Percentiles rank a stretch among this genome's conserved stretches.
These are phyloP conservation scores for Mamestra configurata DNA, from an alignment of 1,140 invertebrate genomes.

Conservation along the genomic window DNA sequence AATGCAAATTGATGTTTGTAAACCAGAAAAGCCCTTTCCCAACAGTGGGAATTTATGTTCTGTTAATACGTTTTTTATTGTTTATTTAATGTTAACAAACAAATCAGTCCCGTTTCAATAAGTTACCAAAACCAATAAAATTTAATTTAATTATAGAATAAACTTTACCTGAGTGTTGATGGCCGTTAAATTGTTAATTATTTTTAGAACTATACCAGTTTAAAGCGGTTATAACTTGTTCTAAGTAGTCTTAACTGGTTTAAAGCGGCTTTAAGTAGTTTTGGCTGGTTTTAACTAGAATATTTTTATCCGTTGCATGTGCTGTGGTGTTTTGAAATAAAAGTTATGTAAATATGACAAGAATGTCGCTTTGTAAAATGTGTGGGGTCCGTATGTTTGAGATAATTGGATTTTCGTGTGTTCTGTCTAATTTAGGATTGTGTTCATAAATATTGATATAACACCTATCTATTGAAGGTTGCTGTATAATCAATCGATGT, in stretches of 20 bases:
- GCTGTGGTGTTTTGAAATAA: conserved; percentile 4
- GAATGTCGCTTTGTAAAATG: conserved; percentile 13
- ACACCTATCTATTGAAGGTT: background rate
- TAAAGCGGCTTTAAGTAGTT: background rate
- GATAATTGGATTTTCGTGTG: conserved; percentile 22
- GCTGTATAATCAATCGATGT: background rate
- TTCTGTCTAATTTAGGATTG: background rate
- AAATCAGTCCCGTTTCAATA: conserved; percentile 13
- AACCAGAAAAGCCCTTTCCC: background rate
- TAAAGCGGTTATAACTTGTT: background rate
- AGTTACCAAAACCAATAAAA: conserved; percentile 23
- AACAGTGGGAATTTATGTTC: background rate
- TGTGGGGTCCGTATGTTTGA: conserved; percentile 31
- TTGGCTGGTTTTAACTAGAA: background rate
- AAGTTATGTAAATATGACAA: conserved; percentile 24
- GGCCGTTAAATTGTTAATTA: conserved; percentile 34
- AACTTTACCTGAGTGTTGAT: background rate
- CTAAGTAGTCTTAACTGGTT: background rate
- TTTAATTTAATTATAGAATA: conserved; percentile 40
- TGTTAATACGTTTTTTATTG: conserved; percentile 25
- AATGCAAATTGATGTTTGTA: background rate
- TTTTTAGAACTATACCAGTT: conserved; percentile 26
- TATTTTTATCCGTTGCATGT: conserved; percentile 4
- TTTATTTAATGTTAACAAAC: conserved; percentile 27
- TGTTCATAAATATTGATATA: conserved; percentile 16